phyloP scores from a whole-genome alignment of 2,113 vertebrate genomes.

The Hippocampus barbouri region DNA sequence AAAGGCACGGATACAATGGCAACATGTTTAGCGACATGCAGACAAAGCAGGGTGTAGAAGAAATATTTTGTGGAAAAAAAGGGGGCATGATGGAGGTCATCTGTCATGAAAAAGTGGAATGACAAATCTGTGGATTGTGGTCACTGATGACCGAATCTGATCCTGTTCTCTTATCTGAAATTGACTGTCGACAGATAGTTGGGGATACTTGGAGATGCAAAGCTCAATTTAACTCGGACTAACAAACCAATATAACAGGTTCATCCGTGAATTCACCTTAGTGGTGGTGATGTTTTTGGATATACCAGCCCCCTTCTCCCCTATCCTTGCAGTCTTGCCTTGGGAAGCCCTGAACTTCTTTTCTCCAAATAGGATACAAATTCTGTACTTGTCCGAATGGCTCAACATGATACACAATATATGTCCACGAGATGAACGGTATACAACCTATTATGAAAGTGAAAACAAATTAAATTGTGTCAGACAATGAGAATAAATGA shows the following conservation, averaged over 20 bases:
- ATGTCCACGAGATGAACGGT: too few species aligned
- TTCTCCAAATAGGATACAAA: too few species aligned
- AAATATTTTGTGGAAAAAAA: conserved; percentile 29
- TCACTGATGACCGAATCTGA: conserved; percentile 43
- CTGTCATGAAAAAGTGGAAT: conserved; percentile 32
- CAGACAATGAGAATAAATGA: not conserved
- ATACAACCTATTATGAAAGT: too few species aligned
- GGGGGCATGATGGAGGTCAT: conserved; percentile 54
- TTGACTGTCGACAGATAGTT: conserved; percentile 9
- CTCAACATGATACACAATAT: too few species aligned
- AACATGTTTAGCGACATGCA: conserved; percentile 36
- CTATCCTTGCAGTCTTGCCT: not conserved
- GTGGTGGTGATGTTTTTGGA: not conserved
- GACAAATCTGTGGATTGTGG: conserved; percentile 41
- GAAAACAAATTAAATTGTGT: not conserved
- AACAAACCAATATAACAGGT: not conserved
- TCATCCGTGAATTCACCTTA: not conserved
- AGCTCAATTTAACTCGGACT: not conserved
- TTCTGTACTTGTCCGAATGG: too few species aligned
- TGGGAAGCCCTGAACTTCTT: not conserved
- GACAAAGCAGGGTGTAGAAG: conserved; percentile 22
- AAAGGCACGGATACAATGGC: not conserved
- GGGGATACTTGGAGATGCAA: not conserved
- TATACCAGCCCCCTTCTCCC: not conserved
- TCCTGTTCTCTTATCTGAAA: conserved; percentile 29